Conservation (phyloP, 2,888 invertebrate genomes). For the Drosophila anomalipes region DNA sequence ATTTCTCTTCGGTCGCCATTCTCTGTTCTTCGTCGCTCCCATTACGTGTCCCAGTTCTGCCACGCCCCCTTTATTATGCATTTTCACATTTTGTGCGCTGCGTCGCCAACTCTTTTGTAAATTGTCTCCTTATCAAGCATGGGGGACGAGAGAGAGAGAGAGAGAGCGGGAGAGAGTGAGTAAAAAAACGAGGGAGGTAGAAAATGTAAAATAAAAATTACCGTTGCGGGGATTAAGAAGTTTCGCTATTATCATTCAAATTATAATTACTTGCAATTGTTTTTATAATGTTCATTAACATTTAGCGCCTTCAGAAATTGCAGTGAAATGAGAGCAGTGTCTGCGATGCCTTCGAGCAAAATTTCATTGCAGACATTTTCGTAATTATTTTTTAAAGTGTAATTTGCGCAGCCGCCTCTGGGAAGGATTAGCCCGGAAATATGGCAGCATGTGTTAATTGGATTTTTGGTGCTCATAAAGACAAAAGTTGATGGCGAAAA, state of each 20-base stretch:
- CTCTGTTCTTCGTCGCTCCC: conserved; percentile 12
- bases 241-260: conserved; percentile 82
- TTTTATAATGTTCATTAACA: conserved; percentile 80
- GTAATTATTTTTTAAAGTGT: conserved; percentile 79
- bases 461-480: conserved; percentile 65
- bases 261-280: conserved; percentile 82
- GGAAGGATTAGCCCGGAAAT: conserved; percentile 67
- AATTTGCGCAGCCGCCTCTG: conserved; percentile 67
- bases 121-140: conserved; percentile 54
- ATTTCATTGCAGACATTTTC: conserved; percentile 74
- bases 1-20: conserved; percentile 13
- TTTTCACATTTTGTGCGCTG: conserved; percentile 45
- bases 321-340: conserved; percentile 52
- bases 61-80: conserved; percentile 60
- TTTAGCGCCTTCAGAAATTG: conserved; percentile 78
- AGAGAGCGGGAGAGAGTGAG: conserved; percentile 2
- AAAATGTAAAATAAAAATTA: conserved; percentile 69
- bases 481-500: conserved; percentile 49
- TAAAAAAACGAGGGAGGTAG: neutral
- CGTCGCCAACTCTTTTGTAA: conserved; percentile 43
- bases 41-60: conserved; percentile 32
- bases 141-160: neutral
- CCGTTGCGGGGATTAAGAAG: conserved; percentile 80
- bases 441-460: conserved; percentile 77
- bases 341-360: conserved; percentile 45